Base-by-base conservation (phyloP, 2,888 invertebrate species). In the Caenorhabditis virilis region DNA sequence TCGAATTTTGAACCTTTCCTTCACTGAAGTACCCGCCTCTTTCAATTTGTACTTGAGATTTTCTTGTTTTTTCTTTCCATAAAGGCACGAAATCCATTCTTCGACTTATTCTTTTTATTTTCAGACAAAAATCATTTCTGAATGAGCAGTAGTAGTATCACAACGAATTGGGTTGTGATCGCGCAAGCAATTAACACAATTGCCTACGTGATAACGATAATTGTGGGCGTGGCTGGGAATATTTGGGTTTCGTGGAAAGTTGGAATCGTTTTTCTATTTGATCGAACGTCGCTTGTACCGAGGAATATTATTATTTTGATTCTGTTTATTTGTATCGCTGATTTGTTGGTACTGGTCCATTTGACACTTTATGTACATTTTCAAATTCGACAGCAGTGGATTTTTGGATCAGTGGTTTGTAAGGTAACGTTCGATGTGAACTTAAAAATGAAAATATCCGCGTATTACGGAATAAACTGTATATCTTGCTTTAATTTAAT, bases 171-270 rank as follows among this genome's bases (percentile, higher is more conserved):
- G n/a, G n/a, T 63, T 25, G 43, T 43, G 1, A 6, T 50, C 22
- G 50, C 53, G 1, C 64, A 64, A 41, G 27, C 39, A 11, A 22
- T 64, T 11, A 61, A 54, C 27, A 61, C 54, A 15, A 47, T 61
- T 18, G 59, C 65, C 42, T 71, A 71, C 45, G 57, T 61, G 6
- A 41, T 65, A 25, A 62, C 64, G 1, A 68, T 71, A 20, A 27
- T 56, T 7, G 36, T 68, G 23, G 71, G 71, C n/a, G 50, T 60
- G 7, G 50, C 53, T 15, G 71, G 71, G 7, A 71, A 71, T 20
- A 25, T 59, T n/a, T 71, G 71, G 71, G 71, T 71, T 5, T 57
- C 57, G 4, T 71, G 71, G 71, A 68, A 68, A 66, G 71, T 55
- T 16, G 65, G 65, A 13, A 22, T 65, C 5, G 65, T 65, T 15